These are phyloP conservation scores for Montifringilla adamsi DNA, from an alignment of 2,113 vertebrate species.

Conservation along the genomic window DNA sequence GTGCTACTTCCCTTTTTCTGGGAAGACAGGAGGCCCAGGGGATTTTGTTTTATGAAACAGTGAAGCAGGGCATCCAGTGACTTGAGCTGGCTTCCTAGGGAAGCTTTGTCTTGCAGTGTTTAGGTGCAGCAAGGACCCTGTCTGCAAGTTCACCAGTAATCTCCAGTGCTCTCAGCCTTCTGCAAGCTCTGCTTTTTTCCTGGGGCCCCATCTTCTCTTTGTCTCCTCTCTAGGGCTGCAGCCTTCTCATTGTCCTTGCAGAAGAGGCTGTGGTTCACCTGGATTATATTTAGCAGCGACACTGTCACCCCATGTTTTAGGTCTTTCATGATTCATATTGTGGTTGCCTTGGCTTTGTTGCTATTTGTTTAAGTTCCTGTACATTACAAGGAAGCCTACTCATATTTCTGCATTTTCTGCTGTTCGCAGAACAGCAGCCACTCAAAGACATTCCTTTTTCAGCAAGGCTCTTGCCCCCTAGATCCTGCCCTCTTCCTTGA, in stretches of 20 bases:
- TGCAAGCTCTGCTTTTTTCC: neutral
- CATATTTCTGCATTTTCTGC: neutral
- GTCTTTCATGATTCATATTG: constrained; percentile 37
- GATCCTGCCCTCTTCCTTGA: neutral
- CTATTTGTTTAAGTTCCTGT: constrained; percentile 39
- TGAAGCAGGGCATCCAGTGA: neutral
- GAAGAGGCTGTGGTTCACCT: neutral
- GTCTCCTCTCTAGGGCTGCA: neutral
- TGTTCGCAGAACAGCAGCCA: neutral
- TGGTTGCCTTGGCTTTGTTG: constrained; percentile 40
- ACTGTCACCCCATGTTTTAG: neutral
- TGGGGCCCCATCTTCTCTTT: neutral
- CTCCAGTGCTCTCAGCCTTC: neutral
- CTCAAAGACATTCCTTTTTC: neutral
- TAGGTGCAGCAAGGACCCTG: neutral
- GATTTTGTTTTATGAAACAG: neutral
- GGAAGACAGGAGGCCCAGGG: neutral
- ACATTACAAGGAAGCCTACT: constrained; percentile 20
- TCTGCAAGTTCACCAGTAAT: neutral
- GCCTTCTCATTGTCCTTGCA: neutral
- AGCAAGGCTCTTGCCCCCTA: neutral
- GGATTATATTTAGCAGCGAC: constrained; percentile 25
- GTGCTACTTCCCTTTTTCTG: constrained; percentile 43
- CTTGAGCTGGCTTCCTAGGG: neutral
- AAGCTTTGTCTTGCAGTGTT: neutral